These are phyloP conservation scores for Oreonectes daqikongensis DNA, from an alignment of 2,797 vertebrate genomes.

Conservation along the genomic window DNA sequence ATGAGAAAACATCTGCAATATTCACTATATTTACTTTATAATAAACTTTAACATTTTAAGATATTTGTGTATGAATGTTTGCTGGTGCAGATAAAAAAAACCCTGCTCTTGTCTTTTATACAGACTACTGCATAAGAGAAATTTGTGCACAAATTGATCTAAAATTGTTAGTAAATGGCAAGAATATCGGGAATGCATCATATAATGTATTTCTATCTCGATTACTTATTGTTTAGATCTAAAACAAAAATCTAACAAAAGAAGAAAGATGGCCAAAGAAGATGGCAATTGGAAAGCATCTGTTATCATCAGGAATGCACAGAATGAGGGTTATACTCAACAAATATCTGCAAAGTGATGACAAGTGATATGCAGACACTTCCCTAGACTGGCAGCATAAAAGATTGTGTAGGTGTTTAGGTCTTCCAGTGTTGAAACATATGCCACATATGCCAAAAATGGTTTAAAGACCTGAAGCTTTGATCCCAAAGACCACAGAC, in stretches of 20 bases:
- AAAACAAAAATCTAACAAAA: background rate
- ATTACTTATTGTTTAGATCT: background rate
- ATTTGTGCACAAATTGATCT: background rate
- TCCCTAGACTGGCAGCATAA: background rate
- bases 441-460: background rate
- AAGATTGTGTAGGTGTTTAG: background rate
- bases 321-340: background rate
- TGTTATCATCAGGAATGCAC: background rate
- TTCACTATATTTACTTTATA: background rate
- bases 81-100: background rate
- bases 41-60: background rate
- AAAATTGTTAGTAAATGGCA: background rate
- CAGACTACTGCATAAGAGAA: background rate
- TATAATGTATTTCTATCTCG: background rate
- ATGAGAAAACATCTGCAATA: background rate
- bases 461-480: no score
- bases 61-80: background rate
- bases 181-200: background rate
- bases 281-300: background rate
- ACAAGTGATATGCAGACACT: constrained; percentile 2
- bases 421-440: background rate
- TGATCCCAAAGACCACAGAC: no score
- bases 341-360: background rate
- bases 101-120: background rate
- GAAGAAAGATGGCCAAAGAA: background rate